A percentile compares a stretch with the other conserved stretches of the same genome.
Evolutionary conservation across 1,140 invertebrate species (phyloP).

Genomic region (Drosophila varians): DNA sequence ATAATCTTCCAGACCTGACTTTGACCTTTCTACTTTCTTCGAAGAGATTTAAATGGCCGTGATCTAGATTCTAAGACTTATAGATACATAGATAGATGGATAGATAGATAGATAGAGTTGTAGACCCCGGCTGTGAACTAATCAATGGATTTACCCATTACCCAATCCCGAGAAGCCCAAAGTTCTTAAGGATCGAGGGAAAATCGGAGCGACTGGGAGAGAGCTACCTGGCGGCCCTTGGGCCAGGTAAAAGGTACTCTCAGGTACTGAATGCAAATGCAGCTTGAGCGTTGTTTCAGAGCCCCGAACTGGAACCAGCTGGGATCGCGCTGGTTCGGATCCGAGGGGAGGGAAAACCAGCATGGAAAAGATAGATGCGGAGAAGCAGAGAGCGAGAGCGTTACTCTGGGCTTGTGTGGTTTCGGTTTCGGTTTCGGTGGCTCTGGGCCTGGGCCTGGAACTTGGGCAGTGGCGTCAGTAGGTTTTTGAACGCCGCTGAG

Average conservation of each 20-base stretch:
- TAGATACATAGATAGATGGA: too few relatives aligned
- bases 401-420: not conserved
- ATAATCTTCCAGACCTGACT: not conserved
- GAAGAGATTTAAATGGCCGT: too few relatives aligned
- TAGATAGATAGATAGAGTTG: constrained; percentile 53
- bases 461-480: constrained; percentile 46
- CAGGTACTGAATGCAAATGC: constrained; percentile 48
- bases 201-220: constrained; percentile 2
- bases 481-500: constrained; percentile 79
- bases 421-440: not conserved
- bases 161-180: constrained; percentile 24
- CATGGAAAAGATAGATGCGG: not conserved
- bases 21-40: not conserved
- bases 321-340: constrained; percentile 58
- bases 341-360: constrained; percentile 8
- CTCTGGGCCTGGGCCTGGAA: constrained; percentile 23
- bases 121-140: constrained; percentile 30
- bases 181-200: constrained; percentile 21
- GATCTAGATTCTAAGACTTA: constrained; percentile 7
- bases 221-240: constrained; percentile 24
- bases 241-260: constrained; percentile 37
- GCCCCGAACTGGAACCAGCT: constrained; percentile 58
- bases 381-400: constrained; percentile 5
- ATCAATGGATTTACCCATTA: constrained; percentile 40
- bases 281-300: constrained; percentile 56